Percentiles rank a stretch among this genome's conserved stretches.
Evolutionary conservation across 2,888 invertebrate species (phyloP).

Genomic region (Diloba caeruleocephala): DNA sequence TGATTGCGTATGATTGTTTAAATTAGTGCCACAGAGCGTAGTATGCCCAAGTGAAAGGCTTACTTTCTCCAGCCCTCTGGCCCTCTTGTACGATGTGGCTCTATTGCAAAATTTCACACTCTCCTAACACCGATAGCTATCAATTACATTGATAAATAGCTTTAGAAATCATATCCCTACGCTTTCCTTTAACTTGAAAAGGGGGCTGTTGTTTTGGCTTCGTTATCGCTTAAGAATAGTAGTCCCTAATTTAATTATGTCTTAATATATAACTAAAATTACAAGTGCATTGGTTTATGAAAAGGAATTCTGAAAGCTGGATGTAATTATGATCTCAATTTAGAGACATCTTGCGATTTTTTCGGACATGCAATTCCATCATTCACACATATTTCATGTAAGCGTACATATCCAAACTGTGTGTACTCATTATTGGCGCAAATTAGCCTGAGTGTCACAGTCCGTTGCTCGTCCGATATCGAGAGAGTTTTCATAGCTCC

Average conservation of each 20-base stretch:
- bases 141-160: slow-evolving; percentile 77
- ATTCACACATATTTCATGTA: background rate
- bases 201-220: slow-evolving; percentile 31
- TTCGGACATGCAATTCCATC: too few relatives aligned
- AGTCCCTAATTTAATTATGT: background rate
- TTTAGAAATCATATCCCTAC: slow-evolving; percentile 68
- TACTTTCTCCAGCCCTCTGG: slow-evolving; percentile 87
- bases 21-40: slow-evolving; percentile 71
- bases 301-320: background rate
- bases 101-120: slow-evolving; percentile 85
- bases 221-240: slow-evolving; percentile 16
- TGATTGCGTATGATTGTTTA: slow-evolving; percentile 79
- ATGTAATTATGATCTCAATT: too few relatives aligned
- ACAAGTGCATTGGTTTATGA: too few relatives aligned
- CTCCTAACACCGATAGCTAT: slow-evolving; percentile 75
- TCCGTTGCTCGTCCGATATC: slow-evolving; percentile 71
- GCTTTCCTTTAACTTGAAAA: slow-evolving; percentile 59
- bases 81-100: slow-evolving; percentile 76
- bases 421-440: slow-evolving; percentile 52
- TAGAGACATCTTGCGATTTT: too few relatives aligned
- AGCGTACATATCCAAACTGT: background rate
- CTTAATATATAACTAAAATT: background rate
- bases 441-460: slow-evolving; percentile 66
- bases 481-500: slow-evolving; percentile 70
- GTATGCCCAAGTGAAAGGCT: slow-evolving; percentile 83